A percentile compares a stretch with the other conserved stretches of the same genome.
Conservation (phyloP, 2,113 vertebrate species). For the Tenebrosternarchus preto region DNA sequence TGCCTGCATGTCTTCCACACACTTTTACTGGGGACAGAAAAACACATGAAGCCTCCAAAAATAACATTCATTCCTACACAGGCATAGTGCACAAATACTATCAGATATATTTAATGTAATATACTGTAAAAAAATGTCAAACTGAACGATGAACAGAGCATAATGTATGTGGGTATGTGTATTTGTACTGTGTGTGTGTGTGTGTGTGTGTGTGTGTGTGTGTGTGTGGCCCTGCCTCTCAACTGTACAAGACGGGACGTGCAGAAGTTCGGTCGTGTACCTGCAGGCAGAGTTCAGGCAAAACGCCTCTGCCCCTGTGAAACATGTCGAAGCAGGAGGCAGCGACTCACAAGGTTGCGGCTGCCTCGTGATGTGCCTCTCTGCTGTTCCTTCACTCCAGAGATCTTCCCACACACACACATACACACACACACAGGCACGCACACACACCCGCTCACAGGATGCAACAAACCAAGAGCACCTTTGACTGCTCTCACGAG, state of each 20-base stretch:
- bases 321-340: slow-evolving; percentile 19
- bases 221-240: not conserved
- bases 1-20: not conserved
- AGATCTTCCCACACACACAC: not conserved
- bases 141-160: too few relatives aligned
- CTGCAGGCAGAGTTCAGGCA: slow-evolving; percentile 4
- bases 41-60: not conserved
- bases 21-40: not conserved
- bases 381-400: too few relatives aligned
- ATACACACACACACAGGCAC: slow-evolving; percentile 9
- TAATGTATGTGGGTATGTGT: too few relatives aligned
- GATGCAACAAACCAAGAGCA: too few relatives aligned
- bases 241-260: slow-evolving; percentile 18
- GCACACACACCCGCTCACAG: slow-evolving; percentile 7
- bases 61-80: not conserved
- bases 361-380: too few relatives aligned
- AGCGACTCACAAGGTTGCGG: not conserved
- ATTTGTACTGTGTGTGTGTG: too few relatives aligned
- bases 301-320: slow-evolving; percentile 13
- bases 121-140: not conserved
- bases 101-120: not conserved
- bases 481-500: too few relatives aligned
- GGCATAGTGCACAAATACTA: not conserved
- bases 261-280: not conserved
- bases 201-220: too few relatives aligned